These are phyloP conservation scores for Ataeniobius toweri DNA, from an alignment of 2,797 vertebrate genomes.

Conservation along the genomic window DNA sequence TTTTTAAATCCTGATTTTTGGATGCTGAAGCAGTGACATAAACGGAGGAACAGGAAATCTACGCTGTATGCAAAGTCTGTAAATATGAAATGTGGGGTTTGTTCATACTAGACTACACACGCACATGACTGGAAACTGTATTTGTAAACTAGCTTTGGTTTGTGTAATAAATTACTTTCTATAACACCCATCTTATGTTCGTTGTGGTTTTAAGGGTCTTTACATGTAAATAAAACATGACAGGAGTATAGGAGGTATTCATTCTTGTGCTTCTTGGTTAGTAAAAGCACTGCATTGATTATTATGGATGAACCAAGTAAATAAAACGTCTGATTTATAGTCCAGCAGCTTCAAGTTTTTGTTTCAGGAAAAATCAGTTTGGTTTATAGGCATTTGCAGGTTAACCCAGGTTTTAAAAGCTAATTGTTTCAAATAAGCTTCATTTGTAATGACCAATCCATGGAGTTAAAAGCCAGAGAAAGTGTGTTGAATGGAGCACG, in stretches of 20 bases:
- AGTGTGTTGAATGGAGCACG: no score
- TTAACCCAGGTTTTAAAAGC: no score
- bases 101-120: constrained; percentile 76
- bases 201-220: constrained; percentile 33
- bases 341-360: background rate
- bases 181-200: constrained; percentile 67
- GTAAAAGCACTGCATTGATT: background rate
- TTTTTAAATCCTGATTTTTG: constrained; percentile 70
- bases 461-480: no score
- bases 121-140: constrained; percentile 83
- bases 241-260: background rate
- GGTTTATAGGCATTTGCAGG: background rate
- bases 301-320: background rate
- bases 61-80: constrained; percentile 86
- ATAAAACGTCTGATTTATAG: background rate
- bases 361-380: background rate
- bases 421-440: no score
- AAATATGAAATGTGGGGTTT: constrained; percentile 90
- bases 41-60: constrained; percentile 84
- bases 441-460: no score
- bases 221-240: background rate
- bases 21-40: constrained; percentile 67
- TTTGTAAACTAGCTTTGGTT: constrained; percentile 88
- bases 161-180: constrained; percentile 88
- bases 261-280: background rate